phyloP scores from a whole-genome alignment of 2,888 invertebrate species.

The Apocheima hispidaria region DNA sequence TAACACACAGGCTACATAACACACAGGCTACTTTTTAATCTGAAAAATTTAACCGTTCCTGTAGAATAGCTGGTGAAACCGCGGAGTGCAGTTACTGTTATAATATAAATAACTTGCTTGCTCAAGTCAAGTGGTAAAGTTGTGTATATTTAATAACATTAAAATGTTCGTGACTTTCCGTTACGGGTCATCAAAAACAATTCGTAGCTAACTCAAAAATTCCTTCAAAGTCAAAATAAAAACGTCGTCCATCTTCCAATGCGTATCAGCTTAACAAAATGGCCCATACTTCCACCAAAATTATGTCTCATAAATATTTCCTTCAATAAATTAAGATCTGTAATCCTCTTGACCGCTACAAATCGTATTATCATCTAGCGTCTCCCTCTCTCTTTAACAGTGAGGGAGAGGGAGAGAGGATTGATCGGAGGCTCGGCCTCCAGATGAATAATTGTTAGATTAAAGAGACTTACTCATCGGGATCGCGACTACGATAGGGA shows the following conservation, averaged over 20 bases:
- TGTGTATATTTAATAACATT: too few species aligned
- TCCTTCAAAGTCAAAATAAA: neutral
- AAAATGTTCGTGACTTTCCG: too few species aligned
- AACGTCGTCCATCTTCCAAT: neutral
- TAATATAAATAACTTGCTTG: too few species aligned
- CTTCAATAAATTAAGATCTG: slow-evolving; percentile 40
- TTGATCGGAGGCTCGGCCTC: slow-evolving; percentile 50
- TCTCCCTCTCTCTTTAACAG: slow-evolving; percentile 27
- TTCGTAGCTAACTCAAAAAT: neutral
- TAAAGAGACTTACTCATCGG: slow-evolving; percentile 79
- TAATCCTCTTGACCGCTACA: slow-evolving; percentile 42
- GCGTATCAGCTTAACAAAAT: slow-evolving; percentile 11
- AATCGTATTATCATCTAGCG: slow-evolving; percentile 40
- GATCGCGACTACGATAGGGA: slow-evolving; percentile 63
- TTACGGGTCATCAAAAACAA: neutral
- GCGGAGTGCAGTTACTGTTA: too few species aligned
- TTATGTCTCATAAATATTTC: slow-evolving; percentile 27
- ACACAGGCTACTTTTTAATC: too few species aligned
- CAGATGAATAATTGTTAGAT: slow-evolving; percentile 83
- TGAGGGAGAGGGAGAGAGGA: slow-evolving; percentile 27
- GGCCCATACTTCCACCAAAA: slow-evolving; percentile 10
- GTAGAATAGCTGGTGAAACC: too few species aligned
- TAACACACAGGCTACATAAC: too few species aligned
- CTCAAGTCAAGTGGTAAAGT: too few species aligned
- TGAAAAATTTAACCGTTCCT: too few species aligned